Conservation (phyloP, 2,113 vertebrate genomes). For the Promerops cafer region DNA sequence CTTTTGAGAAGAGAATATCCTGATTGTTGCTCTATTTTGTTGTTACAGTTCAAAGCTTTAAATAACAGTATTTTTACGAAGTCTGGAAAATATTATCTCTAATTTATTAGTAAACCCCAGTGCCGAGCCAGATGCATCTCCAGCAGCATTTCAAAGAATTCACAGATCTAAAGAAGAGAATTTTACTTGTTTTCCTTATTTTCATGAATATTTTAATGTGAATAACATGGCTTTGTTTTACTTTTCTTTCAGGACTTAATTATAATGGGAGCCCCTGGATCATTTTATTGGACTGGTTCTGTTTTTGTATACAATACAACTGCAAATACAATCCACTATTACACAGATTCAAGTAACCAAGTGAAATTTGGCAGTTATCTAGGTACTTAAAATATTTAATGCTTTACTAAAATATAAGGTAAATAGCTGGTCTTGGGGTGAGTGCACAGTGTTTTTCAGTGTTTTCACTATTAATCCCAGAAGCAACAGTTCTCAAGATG, state of each 20-base stretch:
- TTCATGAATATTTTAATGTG: not conserved
- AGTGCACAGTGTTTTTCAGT: not conserved
- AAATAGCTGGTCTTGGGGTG: not conserved
- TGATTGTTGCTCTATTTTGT: not conserved
- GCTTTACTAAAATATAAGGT: not conserved
- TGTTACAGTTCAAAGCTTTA: not conserved
- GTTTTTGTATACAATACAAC: conserved; percentile 85
- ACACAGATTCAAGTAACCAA: conserved; percentile 70
- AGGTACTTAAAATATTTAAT: conserved; percentile 71
- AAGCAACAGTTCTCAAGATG: not conserved
- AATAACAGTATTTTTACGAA: not conserved
- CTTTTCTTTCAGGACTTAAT: conserved; percentile 84
- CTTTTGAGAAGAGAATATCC: not conserved
- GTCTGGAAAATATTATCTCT: not conserved
- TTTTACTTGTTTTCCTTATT: not conserved
- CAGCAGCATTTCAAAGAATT: not conserved
- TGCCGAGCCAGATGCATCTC: not conserved
- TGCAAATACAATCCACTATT: conserved; percentile 71
- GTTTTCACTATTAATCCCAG: not conserved
- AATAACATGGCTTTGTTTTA: not conserved
- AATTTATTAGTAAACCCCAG: not conserved
- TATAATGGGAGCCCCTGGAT: conserved; percentile 93
- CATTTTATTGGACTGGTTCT: conserved; percentile 90
- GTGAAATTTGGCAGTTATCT: conserved; percentile 91
- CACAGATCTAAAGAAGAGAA: not conserved